A percentile compares a stretch with the other conserved stretches of the same genome.
phyloP scores from a whole-genome alignment of 2,113 vertebrate genomes.

The Daphoenositta chrysoptera region DNA sequence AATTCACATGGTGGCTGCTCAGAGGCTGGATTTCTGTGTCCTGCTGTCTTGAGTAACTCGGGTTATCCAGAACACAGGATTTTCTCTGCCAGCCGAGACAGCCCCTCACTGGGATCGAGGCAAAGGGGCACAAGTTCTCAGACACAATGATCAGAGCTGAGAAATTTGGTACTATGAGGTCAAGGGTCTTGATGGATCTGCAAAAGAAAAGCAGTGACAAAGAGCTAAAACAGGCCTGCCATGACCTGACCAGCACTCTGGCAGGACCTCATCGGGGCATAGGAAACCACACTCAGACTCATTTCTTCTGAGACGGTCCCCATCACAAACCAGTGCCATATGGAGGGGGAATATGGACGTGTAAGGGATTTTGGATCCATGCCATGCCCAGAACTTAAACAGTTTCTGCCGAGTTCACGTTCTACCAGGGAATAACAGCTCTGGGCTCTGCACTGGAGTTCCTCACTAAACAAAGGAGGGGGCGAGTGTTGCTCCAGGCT shows the following conservation, averaged over 20 bases:
- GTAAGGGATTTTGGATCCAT: background rate
- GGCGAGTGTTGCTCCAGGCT: background rate
- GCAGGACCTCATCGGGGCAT: accelerated
- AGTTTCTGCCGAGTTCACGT: background rate
- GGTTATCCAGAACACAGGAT: background rate
- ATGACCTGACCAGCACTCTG: background rate
- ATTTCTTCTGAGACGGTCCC: background rate
- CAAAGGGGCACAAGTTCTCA: background rate
- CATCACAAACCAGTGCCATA: background rate
- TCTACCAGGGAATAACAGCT: background rate
- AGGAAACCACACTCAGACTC: background rate
- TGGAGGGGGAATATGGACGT: background rate
- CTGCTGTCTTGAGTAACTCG: background rate
- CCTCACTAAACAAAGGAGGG: background rate
- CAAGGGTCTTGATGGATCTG: background rate
- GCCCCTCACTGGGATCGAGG: background rate
- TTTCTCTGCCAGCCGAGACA: background rate
- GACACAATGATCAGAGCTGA: background rate
- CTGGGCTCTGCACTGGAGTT: background rate
- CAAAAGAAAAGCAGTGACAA: background rate
- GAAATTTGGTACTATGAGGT: background rate
- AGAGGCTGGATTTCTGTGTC: background rate
- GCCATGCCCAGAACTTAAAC: background rate
- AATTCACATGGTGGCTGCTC: background rate
- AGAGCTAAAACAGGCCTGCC: background rate